Evolutionary conservation across 2,797 vertebrate species (phyloP).

Genomic region (Pseudocheirus occidentalis): DNA sequence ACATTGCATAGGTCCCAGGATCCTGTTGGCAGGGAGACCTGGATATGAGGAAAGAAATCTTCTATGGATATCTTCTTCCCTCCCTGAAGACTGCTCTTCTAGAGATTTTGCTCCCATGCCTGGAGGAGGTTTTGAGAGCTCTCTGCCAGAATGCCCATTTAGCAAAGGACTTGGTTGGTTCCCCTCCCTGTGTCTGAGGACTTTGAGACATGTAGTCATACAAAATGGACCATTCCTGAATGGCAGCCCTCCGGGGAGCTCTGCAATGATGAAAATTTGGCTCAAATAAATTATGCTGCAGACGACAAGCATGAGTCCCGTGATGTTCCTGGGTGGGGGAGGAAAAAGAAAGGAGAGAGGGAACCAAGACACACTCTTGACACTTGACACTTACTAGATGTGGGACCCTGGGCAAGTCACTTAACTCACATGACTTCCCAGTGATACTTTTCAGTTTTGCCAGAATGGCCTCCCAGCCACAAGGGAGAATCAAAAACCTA

Average conservation of each 20-base stretch:
- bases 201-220: neutral
- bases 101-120: neutral
- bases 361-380: neutral
- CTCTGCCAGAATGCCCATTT: neutral
- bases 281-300: neutral
- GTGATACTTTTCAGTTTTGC: too few species aligned
- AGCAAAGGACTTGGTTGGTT: neutral
- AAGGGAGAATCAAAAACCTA: neutral
- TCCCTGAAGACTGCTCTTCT: neutral
- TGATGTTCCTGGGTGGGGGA: accelerated
- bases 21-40: neutral
- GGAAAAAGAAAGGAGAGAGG: neutral
- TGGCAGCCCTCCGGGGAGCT: neutral
- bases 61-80: neutral
- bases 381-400: too few species aligned
- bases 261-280: neutral
- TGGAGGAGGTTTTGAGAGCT: neutral
- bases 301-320: neutral
- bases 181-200: neutral
- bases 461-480: neutral
- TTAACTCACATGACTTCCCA: neutral
- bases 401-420: too few species aligned
- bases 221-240: neutral
- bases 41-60: neutral
- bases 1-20: neutral